These are phyloP conservation scores for Heliconius hortense DNA, from an alignment of 2,888 invertebrate genomes.

Conservation along the genomic window DNA sequence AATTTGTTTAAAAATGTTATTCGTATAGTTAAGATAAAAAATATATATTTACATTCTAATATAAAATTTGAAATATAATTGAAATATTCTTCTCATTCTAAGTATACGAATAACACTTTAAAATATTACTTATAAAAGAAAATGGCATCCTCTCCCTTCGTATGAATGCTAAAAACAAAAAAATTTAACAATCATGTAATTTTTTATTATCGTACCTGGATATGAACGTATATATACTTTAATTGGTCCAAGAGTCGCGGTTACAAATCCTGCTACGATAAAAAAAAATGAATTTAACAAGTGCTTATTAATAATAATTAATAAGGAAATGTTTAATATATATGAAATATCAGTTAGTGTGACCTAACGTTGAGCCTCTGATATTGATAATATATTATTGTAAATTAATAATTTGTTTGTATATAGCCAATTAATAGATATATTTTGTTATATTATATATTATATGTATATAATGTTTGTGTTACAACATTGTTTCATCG, in stretches of 20 bases:
- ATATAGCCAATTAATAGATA: constrained; percentile 20
- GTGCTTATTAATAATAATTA: constrained; percentile 9
- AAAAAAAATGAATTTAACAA: not conserved
- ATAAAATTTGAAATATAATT: too few relatives aligned
- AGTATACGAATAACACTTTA: too few relatives aligned
- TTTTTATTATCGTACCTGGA: not conserved
- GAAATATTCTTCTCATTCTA: too few relatives aligned
- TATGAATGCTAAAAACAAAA: not conserved
- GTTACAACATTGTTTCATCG: constrained; percentile 34
- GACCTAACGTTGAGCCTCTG: constrained; percentile 2
- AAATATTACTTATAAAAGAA: too few relatives aligned
- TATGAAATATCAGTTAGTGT: not conserved
- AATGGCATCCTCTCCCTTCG: too few relatives aligned
- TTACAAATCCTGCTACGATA: not conserved
- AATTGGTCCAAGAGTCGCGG: not conserved
- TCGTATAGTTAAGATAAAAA: too few relatives aligned
- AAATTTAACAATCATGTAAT: not conserved
- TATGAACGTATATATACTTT: not conserved
- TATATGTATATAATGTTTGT: constrained; percentile 28
- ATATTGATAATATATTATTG: constrained; percentile 8
- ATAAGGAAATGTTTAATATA: constrained; percentile 1
- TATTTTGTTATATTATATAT: constrained; percentile 37
- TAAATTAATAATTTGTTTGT: constrained; percentile 19
- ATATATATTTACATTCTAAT: too few relatives aligned
- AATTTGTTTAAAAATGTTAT: too few relatives aligned